phyloP scores from a whole-genome alignment of 64 coral and sea anemone species.

The Stichodactyla helianthus region DNA sequence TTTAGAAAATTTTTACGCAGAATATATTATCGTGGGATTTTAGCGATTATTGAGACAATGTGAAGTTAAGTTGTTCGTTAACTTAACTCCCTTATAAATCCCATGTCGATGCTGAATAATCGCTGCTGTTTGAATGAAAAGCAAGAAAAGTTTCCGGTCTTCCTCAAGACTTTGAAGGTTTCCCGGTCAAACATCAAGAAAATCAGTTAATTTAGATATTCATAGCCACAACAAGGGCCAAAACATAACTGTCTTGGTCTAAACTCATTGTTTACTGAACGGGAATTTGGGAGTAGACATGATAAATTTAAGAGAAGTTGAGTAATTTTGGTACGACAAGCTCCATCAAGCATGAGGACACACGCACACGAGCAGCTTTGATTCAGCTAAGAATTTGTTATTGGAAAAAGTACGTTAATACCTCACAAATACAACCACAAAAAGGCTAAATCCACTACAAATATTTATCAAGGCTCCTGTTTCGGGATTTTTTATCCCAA shows the following conservation, averaged over 20 bases:
- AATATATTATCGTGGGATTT: neutral
- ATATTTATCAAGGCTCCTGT: neutral
- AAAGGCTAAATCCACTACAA: conserved; percentile 12
- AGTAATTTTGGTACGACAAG: neutral
- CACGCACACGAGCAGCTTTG: neutral
- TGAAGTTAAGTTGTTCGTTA: neutral
- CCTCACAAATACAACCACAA: neutral
- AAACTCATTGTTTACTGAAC: neutral
- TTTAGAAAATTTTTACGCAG: neutral
- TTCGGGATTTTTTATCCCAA: neutral
- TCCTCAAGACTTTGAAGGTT: neutral
- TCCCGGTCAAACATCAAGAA: neutral
- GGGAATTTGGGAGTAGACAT: neutral
- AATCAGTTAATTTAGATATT: neutral
- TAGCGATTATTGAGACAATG: neutral
- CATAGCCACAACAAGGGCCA: conserved; percentile 7
- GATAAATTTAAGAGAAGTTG: neutral
- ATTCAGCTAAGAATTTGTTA: neutral
- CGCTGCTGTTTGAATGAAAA: neutral
- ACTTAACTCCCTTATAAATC: neutral
- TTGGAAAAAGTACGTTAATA: neutral
- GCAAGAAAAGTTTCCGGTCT: neutral
- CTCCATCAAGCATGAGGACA: neutral
- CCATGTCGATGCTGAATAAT: neutral
- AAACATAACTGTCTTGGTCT: neutral